phyloP scores from a whole-genome alignment of 2,113 vertebrate genomes.

The Aptenodytes patagonicus region DNA sequence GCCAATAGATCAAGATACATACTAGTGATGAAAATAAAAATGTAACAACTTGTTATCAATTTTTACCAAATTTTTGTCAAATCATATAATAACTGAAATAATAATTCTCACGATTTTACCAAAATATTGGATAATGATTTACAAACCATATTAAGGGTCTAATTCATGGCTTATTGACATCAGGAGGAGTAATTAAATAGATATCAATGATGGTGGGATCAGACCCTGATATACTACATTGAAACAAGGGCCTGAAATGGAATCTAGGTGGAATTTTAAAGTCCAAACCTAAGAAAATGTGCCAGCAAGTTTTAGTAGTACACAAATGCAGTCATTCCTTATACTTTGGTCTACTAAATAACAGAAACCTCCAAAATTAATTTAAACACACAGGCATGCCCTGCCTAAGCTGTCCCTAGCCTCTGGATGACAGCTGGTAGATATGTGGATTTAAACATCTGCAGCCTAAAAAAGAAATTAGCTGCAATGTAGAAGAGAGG shows the following conservation, averaged over 20 bases:
- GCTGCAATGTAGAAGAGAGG: neutral
- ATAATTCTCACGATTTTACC: neutral
- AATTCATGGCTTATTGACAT: neutral
- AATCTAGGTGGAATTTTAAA: neutral
- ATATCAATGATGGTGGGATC: neutral
- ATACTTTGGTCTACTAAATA: neutral
- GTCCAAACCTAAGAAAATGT: neutral
- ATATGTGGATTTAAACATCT: neutral
- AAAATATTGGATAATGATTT: neutral
- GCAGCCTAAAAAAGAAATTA: neutral
- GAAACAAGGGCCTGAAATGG: neutral
- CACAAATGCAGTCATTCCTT: neutral
- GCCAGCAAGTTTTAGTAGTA: neutral
- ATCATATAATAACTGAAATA: neutral
- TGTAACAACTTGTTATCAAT: neutral
- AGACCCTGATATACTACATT: neutral
- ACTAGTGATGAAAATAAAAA: neutral
- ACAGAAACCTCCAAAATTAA: neutral
- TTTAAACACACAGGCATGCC: neutral
- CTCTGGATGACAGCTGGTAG: neutral
- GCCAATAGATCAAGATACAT: neutral
- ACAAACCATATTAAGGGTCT: neutral
- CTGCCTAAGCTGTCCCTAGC: neutral
- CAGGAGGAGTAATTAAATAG: neutral
- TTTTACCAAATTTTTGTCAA: neutral